Evolutionary conservation across 2,113 vertebrate genomes (phyloP).

Genomic region (Leptosomus discolor): DNA sequence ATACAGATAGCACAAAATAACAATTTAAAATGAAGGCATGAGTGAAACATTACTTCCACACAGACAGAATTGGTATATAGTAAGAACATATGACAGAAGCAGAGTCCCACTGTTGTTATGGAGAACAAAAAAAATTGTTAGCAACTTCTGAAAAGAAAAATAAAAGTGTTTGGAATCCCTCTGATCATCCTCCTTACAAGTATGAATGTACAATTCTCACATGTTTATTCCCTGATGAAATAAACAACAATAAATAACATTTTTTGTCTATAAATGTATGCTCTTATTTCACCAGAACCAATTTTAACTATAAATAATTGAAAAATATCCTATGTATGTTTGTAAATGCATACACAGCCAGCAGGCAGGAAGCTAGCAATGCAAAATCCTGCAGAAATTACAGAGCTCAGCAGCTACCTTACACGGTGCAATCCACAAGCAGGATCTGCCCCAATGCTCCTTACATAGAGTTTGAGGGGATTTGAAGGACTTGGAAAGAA

Average conservation of each 20-base stretch:
- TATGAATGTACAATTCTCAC: not conserved
- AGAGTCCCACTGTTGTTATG: not conserved
- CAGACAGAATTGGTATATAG: not conserved
- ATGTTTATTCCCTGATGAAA: not conserved
- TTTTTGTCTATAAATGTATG: not conserved
- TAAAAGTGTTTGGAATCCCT: not conserved
- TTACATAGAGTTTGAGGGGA: not conserved
- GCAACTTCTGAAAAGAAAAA: not conserved
- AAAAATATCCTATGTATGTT: not conserved
- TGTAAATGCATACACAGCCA: not conserved
- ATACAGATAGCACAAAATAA: not conserved
- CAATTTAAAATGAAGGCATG: not conserved
- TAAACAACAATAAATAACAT: not conserved
- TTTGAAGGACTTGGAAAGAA: not conserved
- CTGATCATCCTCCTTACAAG: not conserved
- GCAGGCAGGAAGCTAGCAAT: not conserved
- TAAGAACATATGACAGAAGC: not conserved
- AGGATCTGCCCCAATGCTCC: not conserved
- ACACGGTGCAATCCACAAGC: not conserved
- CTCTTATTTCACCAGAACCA: not conserved
- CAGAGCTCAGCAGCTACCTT: not conserved
- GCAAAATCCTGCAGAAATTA: not conserved
- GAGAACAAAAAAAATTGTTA: not conserved
- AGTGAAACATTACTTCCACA: not conserved
- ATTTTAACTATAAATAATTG: not conserved